Base-by-base conservation (phyloP, 1,140 invertebrate species). In the Drosophila grimshawi region DNA sequence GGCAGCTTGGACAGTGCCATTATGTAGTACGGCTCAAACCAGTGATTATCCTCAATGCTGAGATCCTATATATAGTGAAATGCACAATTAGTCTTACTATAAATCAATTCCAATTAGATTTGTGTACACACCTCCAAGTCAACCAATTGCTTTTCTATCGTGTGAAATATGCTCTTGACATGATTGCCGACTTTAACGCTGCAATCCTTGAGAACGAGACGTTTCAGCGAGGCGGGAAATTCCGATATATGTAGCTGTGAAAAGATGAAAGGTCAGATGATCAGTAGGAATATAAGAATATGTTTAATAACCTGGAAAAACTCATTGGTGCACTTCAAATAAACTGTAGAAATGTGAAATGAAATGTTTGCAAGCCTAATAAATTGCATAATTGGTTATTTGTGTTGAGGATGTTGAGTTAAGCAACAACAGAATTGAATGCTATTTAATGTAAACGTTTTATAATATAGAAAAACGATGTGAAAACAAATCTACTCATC, bases 1-100 rank as follows among this genome's bases (percentile, higher is more conserved):
- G 93, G 92, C 77, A 96, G 91, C 93, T 96, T 96, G 82, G 95
- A 96, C 1, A 96, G 93, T 29, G 95, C 94, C 88, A 97, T 92
- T 5, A 96, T 91, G 8, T 95, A 94, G 77, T 96, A 95, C 0
- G 95, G 94, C 55, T 95, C 94, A 76, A 96, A 93, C 96, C 96
- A 96, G n/a, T 93, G 91, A 82, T 95, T 96, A 67, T 95, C 93
- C 39, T 94, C 95, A 32, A 96, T 92, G 80, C 95, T 94, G 39
- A 96, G 88, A 49, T 94, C 93, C 94, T 95, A 80, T 52, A 93
- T 52, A 61, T 43, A 8, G 5, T n/a, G 8, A 45, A 6, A 45
- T 39, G 1, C 1, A 19, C 19, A n/a, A 6, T 52, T n/a, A 37
- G 7, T 33, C 37, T 52, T 5, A 19, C 29, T 0, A 29, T 37